Conservation (phyloP, 2,113 vertebrate species). For the Dicaeum eximium region DNA sequence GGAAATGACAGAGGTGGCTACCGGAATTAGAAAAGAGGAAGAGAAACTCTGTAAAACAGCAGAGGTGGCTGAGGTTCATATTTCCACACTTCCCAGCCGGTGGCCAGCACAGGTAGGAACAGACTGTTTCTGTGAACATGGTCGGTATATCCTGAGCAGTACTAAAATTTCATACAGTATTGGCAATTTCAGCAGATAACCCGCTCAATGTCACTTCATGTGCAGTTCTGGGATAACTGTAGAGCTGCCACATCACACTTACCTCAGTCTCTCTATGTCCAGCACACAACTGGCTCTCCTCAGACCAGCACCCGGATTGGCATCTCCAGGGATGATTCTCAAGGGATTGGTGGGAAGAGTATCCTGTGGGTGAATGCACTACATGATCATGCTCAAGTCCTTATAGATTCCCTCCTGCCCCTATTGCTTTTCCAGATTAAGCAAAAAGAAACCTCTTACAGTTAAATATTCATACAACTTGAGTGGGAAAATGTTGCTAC, state of each 20-base stretch:
- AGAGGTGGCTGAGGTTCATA: not conserved
- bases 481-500: not conserved
- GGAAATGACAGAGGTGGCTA: not conserved
- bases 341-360: not conserved
- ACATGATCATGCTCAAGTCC: not conserved
- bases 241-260: not conserved
- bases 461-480: not conserved
- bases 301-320: not conserved
- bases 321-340: not conserved
- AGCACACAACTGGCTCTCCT: rapidly evolving
- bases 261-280: not conserved
- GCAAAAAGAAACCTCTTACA: not conserved
- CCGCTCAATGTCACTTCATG: not conserved
- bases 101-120: not conserved
- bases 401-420: not conserved
- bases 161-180: not conserved
- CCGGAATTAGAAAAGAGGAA: not conserved
- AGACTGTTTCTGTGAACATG: not conserved
- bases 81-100: not conserved
- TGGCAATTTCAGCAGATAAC: not conserved
- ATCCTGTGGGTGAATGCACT: not conserved
- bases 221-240: not conserved
- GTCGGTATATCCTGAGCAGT: not conserved
- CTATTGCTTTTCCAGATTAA: not conserved
- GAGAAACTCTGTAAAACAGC: not conserved